Evolutionary conservation across 53 echinoderm and acorn worm species (phyloP).

Genomic region (Hippasteria phrygiana): DNA sequence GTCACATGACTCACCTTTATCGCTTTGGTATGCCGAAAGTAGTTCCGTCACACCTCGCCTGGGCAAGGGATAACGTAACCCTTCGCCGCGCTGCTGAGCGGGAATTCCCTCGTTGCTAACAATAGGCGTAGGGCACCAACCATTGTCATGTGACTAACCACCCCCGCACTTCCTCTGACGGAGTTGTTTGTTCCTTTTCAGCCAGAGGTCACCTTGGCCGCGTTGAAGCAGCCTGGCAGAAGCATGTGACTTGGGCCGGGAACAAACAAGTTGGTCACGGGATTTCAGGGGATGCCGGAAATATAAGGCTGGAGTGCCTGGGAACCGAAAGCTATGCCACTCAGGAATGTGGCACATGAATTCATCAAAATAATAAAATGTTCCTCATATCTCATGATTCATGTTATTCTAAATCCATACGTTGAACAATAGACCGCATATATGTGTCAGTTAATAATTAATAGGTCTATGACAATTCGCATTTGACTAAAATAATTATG

Average conservation of each 20-base stretch:
- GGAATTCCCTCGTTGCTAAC: slow-evolving; percentile 51
- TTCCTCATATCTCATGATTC: too few relatives aligned
- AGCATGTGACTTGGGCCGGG: not conserved
- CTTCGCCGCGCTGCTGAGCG: not conserved
- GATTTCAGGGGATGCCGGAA: not conserved
- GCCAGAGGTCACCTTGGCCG: slow-evolving; percentile 1
- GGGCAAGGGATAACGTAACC: slow-evolving; percentile 6
- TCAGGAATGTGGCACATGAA: not conserved
- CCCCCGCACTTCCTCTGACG: slow-evolving; percentile 41
- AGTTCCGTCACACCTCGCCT: slow-evolving; percentile 46
- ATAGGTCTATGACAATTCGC: too few relatives aligned
- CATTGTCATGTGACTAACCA: slow-evolving; percentile 47
- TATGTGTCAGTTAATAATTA: too few relatives aligned
- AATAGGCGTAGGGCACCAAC: not conserved
- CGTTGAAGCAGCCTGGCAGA: not conserved
- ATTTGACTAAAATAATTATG: too few relatives aligned
- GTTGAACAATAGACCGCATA: too few relatives aligned
- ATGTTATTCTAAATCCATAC: too few relatives aligned
- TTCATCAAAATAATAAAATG: not conserved
- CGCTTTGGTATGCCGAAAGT: slow-evolving; percentile 35
- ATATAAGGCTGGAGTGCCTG: not conserved
- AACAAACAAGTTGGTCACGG: slow-evolving; percentile 17
- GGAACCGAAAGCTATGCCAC: not conserved
- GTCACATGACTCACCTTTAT: slow-evolving; percentile 53
- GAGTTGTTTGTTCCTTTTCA: slow-evolving; percentile 57